Conservation (phyloP, 2,113 vertebrate genomes). For the Tragelaphus strepsiceros region DNA sequence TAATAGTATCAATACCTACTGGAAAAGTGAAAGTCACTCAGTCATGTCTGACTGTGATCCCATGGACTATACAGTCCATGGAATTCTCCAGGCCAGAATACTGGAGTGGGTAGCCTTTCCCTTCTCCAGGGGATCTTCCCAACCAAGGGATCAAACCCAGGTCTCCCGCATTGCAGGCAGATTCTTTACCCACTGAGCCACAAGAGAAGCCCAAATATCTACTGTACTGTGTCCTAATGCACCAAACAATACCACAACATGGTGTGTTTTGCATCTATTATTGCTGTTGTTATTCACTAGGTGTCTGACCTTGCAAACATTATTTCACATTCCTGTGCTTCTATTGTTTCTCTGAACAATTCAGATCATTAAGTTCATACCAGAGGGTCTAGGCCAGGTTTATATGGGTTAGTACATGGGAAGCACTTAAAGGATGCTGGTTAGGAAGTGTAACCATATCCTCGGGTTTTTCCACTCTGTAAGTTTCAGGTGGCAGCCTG, state of each 20-base stretch:
- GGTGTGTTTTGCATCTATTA: not conserved
- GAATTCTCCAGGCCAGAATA: not conserved
- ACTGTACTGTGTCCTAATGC: rapidly evolving
- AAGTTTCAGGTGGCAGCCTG: not conserved
- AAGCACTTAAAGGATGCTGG: not conserved
- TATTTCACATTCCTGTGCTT: not conserved
- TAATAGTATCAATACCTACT: rapidly evolving
- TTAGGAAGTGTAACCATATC: not conserved
- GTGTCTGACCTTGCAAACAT: not conserved
- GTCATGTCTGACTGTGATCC: not conserved
- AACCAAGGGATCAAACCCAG: not conserved
- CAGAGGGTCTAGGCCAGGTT: not conserved
- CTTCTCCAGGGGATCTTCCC: not conserved
- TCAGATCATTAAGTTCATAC: not conserved
- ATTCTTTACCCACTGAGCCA: not conserved
- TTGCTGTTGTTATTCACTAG: not conserved
- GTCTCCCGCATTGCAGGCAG: not conserved
- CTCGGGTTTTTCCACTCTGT: not conserved
- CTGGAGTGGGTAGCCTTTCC: not conserved
- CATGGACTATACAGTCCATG: not conserved
- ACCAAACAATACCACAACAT: too few species aligned
- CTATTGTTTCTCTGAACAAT: not conserved
- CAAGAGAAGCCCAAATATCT: not conserved
- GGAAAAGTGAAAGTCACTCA: not conserved
- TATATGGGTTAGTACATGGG: not conserved